Evolutionary conservation across 2,113 vertebrate species (phyloP), one percentile per base, ranked within the genome.

Genomic region (Rhinichthys klamathensis): DNA sequence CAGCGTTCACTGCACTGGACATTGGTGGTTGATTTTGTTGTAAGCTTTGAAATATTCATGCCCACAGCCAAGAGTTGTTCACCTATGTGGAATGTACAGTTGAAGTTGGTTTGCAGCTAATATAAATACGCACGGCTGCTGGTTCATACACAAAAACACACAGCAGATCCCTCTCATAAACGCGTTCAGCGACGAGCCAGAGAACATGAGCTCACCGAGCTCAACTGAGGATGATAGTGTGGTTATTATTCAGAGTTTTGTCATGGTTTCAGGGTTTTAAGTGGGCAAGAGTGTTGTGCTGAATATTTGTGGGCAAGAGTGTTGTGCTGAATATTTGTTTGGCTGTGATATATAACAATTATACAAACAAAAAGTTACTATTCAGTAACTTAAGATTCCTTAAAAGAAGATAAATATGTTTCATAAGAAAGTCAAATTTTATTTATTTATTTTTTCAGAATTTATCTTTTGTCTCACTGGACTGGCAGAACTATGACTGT

Each of bases 61-160:
- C 67, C 80, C 70, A 21, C 25, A 32, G 93, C 94, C 93, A 95
- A 94, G 90, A 85, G 72, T 80, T 93, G 91, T 90, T 95, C 92
- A 95, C 92, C 92, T 92, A 90, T 87, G 80, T 88, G 94, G 93
- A 95, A 94, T 93, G 94, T 94, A 94, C 92, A 94, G 93, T 94
- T 92, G 81, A 93, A 92, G 87, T 88, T 88, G 91, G 88, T 93
- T 82, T 89, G 87, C 84, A 67, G 90, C 89, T 92, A 90, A 93
- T 92, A 93, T 92, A 92, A 94, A 94, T 90, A 92, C 87, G 85
- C 86, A 54, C 82, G 86, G 84, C 88, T 88, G 89, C 81, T 91
- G 89, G 54, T 56, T 56, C 54, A 56, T 56, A 23, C 75, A 63
- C 78, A 85, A 63, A 16, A 86, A 89, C 90, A 84, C 88, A 91